phyloP scores from a whole-genome alignment of 2,888 invertebrate species.

The Prionchulus punctatus region DNA sequence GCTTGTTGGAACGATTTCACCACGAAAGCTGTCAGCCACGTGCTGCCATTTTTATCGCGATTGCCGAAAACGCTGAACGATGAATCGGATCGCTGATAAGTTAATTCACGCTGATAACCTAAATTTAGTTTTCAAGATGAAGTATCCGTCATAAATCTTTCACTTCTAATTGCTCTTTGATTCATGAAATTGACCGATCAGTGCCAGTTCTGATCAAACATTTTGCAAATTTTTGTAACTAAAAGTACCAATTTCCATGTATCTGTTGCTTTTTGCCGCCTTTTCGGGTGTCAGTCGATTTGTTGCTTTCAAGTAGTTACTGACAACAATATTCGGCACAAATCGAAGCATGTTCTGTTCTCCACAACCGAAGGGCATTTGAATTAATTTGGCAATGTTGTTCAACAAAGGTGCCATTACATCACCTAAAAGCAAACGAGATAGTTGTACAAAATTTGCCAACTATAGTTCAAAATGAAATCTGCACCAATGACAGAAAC shows the following conservation, averaged over 20 bases:
- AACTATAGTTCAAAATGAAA: not conserved
- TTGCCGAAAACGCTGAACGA: constrained; percentile 74
- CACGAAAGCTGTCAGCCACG: constrained; percentile 75
- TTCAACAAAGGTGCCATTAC: constrained; percentile 61
- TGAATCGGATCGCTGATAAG: constrained; percentile 63
- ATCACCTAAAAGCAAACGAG: constrained; percentile 44
- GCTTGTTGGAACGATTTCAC: constrained; percentile 60
- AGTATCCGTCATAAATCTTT: not conserved
- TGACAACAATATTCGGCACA: constrained; percentile 68
- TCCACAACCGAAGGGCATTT: constrained; percentile 73
- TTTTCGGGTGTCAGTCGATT: constrained; percentile 51
- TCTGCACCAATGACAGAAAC: constrained; percentile 47
- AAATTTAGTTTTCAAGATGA: not conserved
- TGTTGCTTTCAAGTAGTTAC: constrained; percentile 64
- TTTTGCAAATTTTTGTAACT: too few species aligned
- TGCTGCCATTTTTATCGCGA: constrained; percentile 50
- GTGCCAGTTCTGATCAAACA: too few species aligned
- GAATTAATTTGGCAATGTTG: constrained; percentile 55
- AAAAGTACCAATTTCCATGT: constrained; percentile 56
- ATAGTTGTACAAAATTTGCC: not conserved
- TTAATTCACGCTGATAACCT: constrained; percentile 74
- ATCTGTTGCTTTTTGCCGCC: constrained; percentile 46
- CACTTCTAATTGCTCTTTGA: not conserved
- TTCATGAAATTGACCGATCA: too few species aligned
- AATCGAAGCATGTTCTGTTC: constrained; percentile 82